Evolutionary conservation across 2,888 invertebrate species (phyloP).

Genomic region (Drosophila mercatorum): DNA sequence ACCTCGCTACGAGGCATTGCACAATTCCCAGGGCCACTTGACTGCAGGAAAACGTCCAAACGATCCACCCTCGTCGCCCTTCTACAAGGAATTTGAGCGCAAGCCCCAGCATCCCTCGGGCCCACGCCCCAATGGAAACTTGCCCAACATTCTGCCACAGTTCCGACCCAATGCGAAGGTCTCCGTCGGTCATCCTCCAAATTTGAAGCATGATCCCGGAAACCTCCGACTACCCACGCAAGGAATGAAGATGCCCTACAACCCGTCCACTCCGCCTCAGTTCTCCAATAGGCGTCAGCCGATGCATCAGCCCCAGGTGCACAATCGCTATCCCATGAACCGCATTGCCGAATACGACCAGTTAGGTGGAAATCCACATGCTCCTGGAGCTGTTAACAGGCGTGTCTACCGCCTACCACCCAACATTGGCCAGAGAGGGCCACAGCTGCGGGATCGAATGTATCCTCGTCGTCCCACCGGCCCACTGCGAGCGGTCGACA

Average conservation of each 20-base stretch:
- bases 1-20: slow-evolving; percentile 68
- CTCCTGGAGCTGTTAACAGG: slow-evolving; percentile 76
- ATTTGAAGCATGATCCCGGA: slow-evolving; percentile 81
- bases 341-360: slow-evolving; percentile 80
- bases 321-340: slow-evolving; percentile 79
- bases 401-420: slow-evolving; percentile 82
- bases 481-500: slow-evolving; percentile 61
- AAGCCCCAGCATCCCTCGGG: slow-evolving; percentile 72
- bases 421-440: slow-evolving; percentile 49
- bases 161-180: slow-evolving; percentile 89
- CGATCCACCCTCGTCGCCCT: slow-evolving; percentile 48
- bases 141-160: slow-evolving; percentile 90
- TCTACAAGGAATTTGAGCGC: slow-evolving; percentile 80
- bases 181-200: slow-evolving; percentile 84
- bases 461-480: slow-evolving; percentile 71
- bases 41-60: slow-evolving; percentile 40
- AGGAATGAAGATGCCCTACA: slow-evolving; percentile 67
- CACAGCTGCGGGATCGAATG: slow-evolving; percentile 62
- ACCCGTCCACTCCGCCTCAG: slow-evolving; percentile 74
- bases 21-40: slow-evolving; percentile 23
- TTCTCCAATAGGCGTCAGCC: slow-evolving; percentile 82
- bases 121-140: slow-evolving; percentile 69
- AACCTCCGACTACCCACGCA: slow-evolving; percentile 79
- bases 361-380: slow-evolving; percentile 61
- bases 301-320: slow-evolving; percentile 69